These are phyloP conservation scores for Rugalucina vietnamica DNA, from an alignment of 2,888 invertebrate genomes.

Conservation along the genomic window DNA sequence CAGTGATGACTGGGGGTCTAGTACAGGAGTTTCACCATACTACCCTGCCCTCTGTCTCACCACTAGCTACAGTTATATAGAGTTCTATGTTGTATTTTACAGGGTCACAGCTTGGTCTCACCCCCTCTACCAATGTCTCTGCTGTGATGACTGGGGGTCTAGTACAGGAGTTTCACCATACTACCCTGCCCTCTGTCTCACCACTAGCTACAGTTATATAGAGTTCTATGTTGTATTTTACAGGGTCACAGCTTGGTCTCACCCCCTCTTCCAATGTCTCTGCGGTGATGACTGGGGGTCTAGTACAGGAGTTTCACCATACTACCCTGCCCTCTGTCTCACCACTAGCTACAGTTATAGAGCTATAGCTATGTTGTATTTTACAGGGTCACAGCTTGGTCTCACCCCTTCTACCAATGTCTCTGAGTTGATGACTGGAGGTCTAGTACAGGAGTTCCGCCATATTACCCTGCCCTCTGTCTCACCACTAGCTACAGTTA, in stretches of 20 bases:
- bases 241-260: conserved; percentile 52
- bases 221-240: too few relatives aligned
- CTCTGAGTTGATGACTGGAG: too few relatives aligned
- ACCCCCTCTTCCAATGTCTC: conserved; percentile 40
- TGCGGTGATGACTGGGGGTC: conserved; percentile 93
- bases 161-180: conserved; percentile 94
- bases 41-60: conserved; percentile 92
- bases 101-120: conserved; percentile 51
- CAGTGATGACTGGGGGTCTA: conserved; percentile 94
- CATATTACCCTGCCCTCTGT: too few relatives aligned
- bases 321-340: conserved; percentile 91
- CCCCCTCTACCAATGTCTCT: conserved; percentile 40
- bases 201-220: conserved; percentile 91
- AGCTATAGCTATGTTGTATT: too few relatives aligned
- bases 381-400: too few relatives aligned
- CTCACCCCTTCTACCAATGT: too few relatives aligned
- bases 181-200: conserved; percentile 91
- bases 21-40: conserved; percentile 95
- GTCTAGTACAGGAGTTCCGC: too few relatives aligned
- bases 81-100: too few relatives aligned
- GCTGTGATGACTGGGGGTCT: conserved; percentile 94
- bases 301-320: conserved; percentile 96
- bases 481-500: too few relatives aligned
- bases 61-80: conserved; percentile 90
- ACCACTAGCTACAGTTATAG: conserved; percentile 91